Conservation (phyloP, 2,888 invertebrate species). For the Tetragonula carbonaria region DNA sequence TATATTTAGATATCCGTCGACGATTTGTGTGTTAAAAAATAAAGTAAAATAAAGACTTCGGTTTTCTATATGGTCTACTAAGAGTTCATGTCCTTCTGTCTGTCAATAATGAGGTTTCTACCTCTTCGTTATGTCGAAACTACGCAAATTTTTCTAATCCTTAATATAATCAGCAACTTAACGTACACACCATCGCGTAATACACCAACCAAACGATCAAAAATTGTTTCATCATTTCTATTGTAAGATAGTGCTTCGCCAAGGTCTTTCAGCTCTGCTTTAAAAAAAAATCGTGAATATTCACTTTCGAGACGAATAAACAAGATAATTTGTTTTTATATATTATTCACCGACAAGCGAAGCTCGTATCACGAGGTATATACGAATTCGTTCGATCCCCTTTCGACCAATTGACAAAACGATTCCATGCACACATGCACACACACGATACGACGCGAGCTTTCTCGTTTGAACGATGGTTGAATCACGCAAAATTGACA, state of each 20-base stretch:
- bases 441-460: neutral
- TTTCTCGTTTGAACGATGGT: neutral
- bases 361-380: neutral
- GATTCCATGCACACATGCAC: neutral
- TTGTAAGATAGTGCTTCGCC: neutral
- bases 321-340: neutral
- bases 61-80: too few relatives aligned
- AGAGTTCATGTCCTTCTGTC: too few relatives aligned
- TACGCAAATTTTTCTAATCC: too few relatives aligned
- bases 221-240: neutral
- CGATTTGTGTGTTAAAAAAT: too few relatives aligned
- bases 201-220: neutral
- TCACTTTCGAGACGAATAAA: neutral
- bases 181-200: too few relatives aligned
- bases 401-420: neutral
- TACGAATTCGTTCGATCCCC: neutral
- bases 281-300: neutral
- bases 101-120: too few relatives aligned
- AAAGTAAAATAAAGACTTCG: too few relatives aligned
- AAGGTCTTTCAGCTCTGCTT: neutral
- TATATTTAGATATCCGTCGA: too few relatives aligned
- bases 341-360: neutral
- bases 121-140: too few relatives aligned
- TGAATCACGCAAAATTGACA: conserved; percentile 1
- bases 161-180: too few relatives aligned